Conservation (phyloP, 2,888 invertebrate genomes). For the Rhogogaster chlorosoma region DNA sequence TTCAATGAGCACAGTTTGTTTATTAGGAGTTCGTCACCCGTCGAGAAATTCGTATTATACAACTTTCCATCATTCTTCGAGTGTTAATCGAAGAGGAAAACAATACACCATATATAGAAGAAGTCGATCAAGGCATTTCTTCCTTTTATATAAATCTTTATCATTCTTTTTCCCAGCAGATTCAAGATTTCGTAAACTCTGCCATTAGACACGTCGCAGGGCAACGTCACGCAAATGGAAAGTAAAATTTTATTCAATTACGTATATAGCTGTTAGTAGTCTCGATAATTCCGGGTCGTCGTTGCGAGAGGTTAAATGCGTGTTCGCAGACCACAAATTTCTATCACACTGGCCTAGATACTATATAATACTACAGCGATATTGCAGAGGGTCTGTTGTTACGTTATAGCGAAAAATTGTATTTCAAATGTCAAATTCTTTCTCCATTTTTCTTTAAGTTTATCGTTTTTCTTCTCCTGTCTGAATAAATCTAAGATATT, state of each 20-base stretch:
- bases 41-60: not conserved
- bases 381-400: not conserved
- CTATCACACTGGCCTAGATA: not conserved
- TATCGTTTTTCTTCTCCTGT: not conserved
- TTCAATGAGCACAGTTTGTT: not conserved
- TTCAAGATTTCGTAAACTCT: not conserved
- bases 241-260: not conserved
- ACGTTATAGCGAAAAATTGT: not conserved
- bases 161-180: not conserved
- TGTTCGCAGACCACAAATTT: not conserved
- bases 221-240: not conserved
- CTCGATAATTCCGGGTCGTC: not conserved
- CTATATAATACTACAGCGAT: not conserved
- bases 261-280: not conserved
- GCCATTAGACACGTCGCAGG: not conserved
- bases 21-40: not conserved
- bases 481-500: not conserved
- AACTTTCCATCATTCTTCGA: not conserved
- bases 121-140: not conserved
- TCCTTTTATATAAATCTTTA: not conserved
- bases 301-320: not conserved
- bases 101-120: not conserved
- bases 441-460: not conserved
- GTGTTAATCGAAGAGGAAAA: too few relatives aligned
- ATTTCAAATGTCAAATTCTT: not conserved